Conservation (phyloP, 2,888 invertebrate species). For the Caprella mutica region DNA sequence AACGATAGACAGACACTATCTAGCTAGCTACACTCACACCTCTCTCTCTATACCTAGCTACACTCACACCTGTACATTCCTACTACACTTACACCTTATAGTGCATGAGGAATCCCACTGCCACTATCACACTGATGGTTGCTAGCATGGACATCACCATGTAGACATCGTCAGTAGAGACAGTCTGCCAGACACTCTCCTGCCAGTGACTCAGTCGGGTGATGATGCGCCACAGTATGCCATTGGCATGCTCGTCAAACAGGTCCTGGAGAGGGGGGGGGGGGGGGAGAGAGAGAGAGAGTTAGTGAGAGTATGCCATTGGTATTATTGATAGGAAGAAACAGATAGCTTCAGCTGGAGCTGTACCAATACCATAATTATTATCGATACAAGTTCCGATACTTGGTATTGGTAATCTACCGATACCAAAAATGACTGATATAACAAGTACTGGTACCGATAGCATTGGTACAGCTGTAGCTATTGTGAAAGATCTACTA, state of each 20-base stretch:
- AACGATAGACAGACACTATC: background rate
- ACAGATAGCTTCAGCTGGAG: too few relatives aligned
- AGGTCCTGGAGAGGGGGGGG: slow-evolving; percentile 57
- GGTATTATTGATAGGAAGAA: too few relatives aligned
- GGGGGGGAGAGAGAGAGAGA: too few relatives aligned
- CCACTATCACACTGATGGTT: slow-evolving; percentile 63
- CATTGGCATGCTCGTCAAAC: slow-evolving; percentile 64
- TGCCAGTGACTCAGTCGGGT: slow-evolving; percentile 44
- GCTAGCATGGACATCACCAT: slow-evolving; percentile 66
- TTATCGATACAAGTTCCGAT: too few relatives aligned
- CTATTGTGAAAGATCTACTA: too few relatives aligned
- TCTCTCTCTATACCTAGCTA: background rate
- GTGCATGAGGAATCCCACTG: slow-evolving; percentile 72
- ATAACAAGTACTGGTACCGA: too few relatives aligned
- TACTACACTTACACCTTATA: slow-evolving; percentile 55
- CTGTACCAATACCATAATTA: too few relatives aligned
- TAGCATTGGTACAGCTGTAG: too few relatives aligned
- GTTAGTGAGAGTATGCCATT: too few relatives aligned
- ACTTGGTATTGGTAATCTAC: too few relatives aligned
- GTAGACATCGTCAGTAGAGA: slow-evolving; percentile 53
- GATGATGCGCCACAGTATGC: slow-evolving; percentile 57
- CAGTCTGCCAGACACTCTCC: slow-evolving; percentile 15
- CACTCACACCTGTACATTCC: slow-evolving; percentile 21
- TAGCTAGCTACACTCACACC: background rate
- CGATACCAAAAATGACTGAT: too few relatives aligned